phyloP scores from a whole-genome alignment of 2,888 invertebrate species.

The Griposia aprilina region DNA sequence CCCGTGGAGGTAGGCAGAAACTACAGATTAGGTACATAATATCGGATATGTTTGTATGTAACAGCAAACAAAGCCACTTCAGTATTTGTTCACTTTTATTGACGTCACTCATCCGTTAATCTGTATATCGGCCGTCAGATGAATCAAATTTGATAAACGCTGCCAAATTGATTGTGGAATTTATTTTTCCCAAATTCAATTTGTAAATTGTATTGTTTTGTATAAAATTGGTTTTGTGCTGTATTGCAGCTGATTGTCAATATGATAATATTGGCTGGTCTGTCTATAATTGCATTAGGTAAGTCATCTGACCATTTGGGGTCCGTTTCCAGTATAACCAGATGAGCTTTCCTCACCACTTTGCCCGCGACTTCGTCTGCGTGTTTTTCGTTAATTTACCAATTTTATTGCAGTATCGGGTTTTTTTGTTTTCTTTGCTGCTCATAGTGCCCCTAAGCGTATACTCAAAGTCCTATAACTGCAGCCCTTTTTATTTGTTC shows the following conservation, averaged over 20 bases:
- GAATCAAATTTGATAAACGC: conserved; percentile 53
- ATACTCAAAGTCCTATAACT: too few species aligned
- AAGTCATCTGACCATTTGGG: not conserved
- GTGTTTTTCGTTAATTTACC: too few species aligned
- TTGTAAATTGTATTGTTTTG: conserved; percentile 21
- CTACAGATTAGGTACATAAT: not conserved
- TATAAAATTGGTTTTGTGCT: conserved; percentile 1
- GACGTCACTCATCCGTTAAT: conserved; percentile 41
- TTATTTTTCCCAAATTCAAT: conserved; percentile 41
- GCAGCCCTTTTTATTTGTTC: too few species aligned
- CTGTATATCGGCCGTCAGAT: conserved; percentile 43
- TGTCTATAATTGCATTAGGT: not conserved
- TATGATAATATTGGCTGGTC: not conserved
- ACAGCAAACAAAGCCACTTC: conserved; percentile 8
- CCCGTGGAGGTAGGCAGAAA: too few species aligned
- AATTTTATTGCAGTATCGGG: too few species aligned
- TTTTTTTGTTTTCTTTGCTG: too few species aligned
- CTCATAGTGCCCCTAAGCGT: too few species aligned
- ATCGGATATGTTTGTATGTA: not conserved
- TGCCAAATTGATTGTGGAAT: conserved; percentile 31
- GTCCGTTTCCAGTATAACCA: not conserved
- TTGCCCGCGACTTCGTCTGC: not conserved
- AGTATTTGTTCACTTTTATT: conserved; percentile 27
- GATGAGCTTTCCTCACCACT: too few species aligned
- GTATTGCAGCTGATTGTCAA: not conserved